Conservation (phyloP, 2,888 invertebrate genomes). For the Rhopalosiphum nymphaeae region DNA sequence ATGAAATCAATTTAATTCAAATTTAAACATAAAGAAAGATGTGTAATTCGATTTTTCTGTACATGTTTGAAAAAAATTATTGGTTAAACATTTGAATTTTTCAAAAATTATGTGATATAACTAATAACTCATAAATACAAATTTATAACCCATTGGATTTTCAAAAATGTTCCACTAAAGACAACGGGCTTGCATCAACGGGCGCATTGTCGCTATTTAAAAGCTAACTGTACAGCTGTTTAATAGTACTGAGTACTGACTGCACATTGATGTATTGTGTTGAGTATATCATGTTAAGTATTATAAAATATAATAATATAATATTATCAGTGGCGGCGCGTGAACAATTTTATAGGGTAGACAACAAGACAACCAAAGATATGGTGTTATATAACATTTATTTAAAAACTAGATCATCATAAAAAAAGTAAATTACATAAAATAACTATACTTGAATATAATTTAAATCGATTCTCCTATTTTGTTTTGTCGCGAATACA, state of each 20-base stretch:
- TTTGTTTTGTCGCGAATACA: no score
- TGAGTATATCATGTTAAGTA: background rate
- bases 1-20: background rate
- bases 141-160: background rate
- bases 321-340: no score
- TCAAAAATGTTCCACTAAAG: background rate
- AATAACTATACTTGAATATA: no score
- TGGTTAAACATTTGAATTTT: background rate
- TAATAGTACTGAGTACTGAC: background rate
- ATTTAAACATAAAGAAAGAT: background rate
- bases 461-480: no score
- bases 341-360: no score
- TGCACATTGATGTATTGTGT: background rate
- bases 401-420: no score
- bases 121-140: background rate
- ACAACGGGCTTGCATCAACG: background rate
- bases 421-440: no score
- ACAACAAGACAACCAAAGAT: no score
- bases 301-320: background rate
- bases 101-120: background rate
- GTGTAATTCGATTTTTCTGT: background rate
- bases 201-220: background rate
- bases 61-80: background rate
- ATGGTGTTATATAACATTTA: no score
- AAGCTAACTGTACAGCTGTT: background rate